Evolutionary conservation across 2,888 invertebrate species (phyloP).

Genomic region (Anthoptus insignis): DNA sequence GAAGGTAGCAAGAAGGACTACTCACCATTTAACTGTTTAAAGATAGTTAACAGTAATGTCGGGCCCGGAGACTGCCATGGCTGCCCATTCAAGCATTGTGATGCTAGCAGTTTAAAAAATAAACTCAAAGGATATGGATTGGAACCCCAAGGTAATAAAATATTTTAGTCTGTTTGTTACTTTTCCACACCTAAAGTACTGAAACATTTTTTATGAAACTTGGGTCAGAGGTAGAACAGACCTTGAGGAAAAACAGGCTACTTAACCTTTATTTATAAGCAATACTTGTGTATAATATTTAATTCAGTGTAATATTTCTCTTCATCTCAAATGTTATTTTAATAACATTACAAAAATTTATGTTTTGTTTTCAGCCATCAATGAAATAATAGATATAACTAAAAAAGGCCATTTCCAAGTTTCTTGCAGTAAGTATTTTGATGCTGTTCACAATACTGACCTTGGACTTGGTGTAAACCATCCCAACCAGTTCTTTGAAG

Average conservation of each 20-base stretch:
- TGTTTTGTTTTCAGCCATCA: slow-evolving; percentile 89
- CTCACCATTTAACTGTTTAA: slow-evolving; percentile 96
- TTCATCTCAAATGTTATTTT: no score
- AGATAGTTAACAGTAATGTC: slow-evolving; percentile 92
- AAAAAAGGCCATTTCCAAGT: slow-evolving; percentile 94
- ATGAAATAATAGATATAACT: slow-evolving; percentile 91
- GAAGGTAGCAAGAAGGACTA: slow-evolving; percentile 97
- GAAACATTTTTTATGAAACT: no score
- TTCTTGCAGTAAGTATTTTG: slow-evolving; percentile 96
- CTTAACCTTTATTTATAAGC: no score
- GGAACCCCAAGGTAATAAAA: slow-evolving; percentile 83
- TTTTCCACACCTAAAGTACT: no score
- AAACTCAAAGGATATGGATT: slow-evolving; percentile 90
- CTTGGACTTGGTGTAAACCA: slow-evolving; percentile 92
- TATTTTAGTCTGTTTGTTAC: no score
- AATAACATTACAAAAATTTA: no score
- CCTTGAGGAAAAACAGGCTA: no score
- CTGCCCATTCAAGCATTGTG: slow-evolving; percentile 97
- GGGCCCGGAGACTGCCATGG: slow-evolving; percentile 96
- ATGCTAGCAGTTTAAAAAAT: slow-evolving; percentile 90
- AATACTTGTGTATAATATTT: no score
- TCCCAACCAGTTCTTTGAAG: slow-evolving; percentile 97
- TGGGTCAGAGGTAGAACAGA: no score
- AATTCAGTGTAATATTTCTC: no score
- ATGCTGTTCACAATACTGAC: slow-evolving; percentile 89